Evolutionary conservation across 1,140 invertebrate genomes (phyloP), one percentile per base, ranked within the genome.

Genomic region (Aphidius gifuensis): DNA sequence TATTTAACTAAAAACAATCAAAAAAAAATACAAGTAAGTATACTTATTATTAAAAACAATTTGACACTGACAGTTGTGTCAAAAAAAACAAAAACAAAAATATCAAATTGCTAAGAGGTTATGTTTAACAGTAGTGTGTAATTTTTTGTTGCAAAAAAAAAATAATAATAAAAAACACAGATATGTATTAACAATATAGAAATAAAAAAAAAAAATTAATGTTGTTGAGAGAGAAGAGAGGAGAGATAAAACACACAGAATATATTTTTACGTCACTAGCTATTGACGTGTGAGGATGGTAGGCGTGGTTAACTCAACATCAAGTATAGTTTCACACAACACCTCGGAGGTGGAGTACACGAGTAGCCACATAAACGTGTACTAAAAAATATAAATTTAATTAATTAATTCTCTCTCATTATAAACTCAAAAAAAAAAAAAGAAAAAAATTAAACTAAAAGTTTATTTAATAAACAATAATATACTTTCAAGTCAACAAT

Each of bases 221-320:
- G 4, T 32, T 38, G 1, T 40, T 5, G 43, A 43, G 43, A 32
- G 23, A 32, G 23, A 32, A 32, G 23, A 32, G 58, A 44, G 5
- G 42, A 9, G 8, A 58, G 21, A 43, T 42, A 49, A 48, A 40
- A 50, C 9, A 50, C 21, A 16, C 23, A 39, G 38, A 47, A 48
- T 54, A 40, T 7, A 21, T 39, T 55, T 38, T 53, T 68, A 71
- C 69, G 63, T 66, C 67, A 67, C 64, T 70, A 64, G 38, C 66
- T 71, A 71, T 71, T 68, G 69, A 71, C 69, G 69, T 71, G 43
- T 61, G 57, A 50, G 50, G 50, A 50, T 42, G 47, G 67, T 69
- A 71, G 69, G 69, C 69, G 69, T 71, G 69, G 69, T 63, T 57
- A 64, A 56, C 56, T 43, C 50, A 49, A 45, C 39, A 60, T 50